Percentiles rank a stretch among this genome's conserved stretches.
These are phyloP conservation scores for Tylochromis polylepis DNA, from an alignment of 2,113 vertebrate species.

Conservation along the genomic window DNA sequence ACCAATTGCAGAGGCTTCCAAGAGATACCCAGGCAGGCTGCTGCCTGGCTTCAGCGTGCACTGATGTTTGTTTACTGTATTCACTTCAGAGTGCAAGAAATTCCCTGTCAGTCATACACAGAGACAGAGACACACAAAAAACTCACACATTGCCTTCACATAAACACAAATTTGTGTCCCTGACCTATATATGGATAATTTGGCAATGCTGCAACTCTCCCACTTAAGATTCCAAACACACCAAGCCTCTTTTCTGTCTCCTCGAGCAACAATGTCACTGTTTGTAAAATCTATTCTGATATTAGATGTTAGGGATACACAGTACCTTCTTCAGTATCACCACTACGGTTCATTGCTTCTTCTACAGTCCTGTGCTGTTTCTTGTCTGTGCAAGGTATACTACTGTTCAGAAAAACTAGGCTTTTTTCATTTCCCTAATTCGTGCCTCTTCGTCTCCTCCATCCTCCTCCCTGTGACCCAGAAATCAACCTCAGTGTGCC, in stretches of 20 bases:
- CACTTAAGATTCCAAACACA: constrained; percentile 28
- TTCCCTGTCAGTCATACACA: constrained; percentile 8
- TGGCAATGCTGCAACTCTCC: constrained; percentile 18
- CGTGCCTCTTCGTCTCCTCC: not conserved
- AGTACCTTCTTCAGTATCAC: not conserved
- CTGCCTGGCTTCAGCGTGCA: constrained; percentile 3
- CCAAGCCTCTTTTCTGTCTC: not conserved
- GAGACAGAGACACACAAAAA: not conserved
- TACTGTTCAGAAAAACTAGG: not conserved
- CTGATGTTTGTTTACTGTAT: constrained; percentile 53
- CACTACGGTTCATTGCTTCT: not conserved
- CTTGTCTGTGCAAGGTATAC: not conserved
- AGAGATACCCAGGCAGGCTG: not conserved
- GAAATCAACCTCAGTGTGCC: not conserved
- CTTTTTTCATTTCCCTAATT: not conserved
- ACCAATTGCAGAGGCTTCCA: constrained; percentile 21
- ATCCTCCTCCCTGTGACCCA: not conserved
- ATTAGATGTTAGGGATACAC: not conserved
- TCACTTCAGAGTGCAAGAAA: constrained; percentile 20
- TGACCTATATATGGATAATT: constrained; percentile 50
- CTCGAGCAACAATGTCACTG: not conserved
- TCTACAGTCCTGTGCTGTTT: not conserved
- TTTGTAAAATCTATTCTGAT: constrained; percentile 8
- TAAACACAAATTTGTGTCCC: constrained; percentile 11
- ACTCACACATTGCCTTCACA: not conserved